Conservation (phyloP, 1,140 invertebrate genomes). For the Latrodectus geometricus region DNA sequence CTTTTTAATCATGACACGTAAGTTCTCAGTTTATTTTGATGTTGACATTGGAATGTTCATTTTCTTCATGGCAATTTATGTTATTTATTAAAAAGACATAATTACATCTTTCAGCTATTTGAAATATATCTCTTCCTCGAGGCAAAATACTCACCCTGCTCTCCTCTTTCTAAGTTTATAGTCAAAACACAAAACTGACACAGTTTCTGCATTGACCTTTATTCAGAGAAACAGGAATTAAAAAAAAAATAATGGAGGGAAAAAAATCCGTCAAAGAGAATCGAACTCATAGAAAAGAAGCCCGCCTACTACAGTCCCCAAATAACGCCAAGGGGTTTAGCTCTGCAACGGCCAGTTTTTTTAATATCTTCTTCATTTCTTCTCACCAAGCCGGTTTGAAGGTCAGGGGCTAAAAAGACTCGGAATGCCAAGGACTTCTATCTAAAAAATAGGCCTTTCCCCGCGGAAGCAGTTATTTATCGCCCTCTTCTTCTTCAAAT, state of each 20-base stretch:
- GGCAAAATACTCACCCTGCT: too few relatives aligned
- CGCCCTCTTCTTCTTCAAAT: too few relatives aligned
- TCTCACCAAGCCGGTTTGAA: constrained; percentile 54
- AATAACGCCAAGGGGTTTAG: constrained; percentile 17
- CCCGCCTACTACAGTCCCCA: constrained; percentile 12
- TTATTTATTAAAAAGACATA: too few relatives aligned
- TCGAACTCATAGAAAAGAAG: not conserved
- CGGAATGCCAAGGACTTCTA: constrained; percentile 14
- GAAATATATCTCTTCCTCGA: too few relatives aligned
- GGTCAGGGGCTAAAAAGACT: constrained; percentile 44
- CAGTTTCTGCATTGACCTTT: constrained; percentile 39
- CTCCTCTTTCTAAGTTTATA: too few relatives aligned
- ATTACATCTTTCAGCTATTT: too few relatives aligned
- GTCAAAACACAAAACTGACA: constrained; percentile 16
- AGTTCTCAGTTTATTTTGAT: too few relatives aligned
- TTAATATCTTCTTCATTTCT: not conserved
- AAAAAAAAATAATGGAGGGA: constrained; percentile 2
- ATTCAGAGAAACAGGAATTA: not conserved
- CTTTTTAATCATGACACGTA: too few relatives aligned
- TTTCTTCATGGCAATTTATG: too few relatives aligned
- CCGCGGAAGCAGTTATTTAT: too few relatives aligned
- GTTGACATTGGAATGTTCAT: too few relatives aligned
- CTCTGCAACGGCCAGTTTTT: not conserved
- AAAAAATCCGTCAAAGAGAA: not conserved
- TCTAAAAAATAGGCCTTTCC: constrained; percentile 27